These are phyloP conservation scores for Drosophila aff. DNA, from an alignment of 1,140 invertebrate species.

Conservation along the genomic window DNA sequence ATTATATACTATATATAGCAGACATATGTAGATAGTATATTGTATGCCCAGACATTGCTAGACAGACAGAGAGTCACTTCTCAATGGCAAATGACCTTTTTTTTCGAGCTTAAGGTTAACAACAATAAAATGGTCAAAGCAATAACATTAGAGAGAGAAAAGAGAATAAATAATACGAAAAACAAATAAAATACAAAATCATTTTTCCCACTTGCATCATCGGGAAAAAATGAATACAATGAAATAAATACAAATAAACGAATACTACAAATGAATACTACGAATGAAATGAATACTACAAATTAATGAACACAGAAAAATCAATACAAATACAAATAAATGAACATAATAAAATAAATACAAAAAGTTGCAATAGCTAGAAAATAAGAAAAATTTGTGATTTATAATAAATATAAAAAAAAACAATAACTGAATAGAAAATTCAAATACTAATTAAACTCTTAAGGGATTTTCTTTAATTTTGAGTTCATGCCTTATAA, in stretches of 20 bases:
- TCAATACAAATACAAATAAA: constrained; percentile 12
- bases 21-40: neutral
- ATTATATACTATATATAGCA: constrained; percentile 2
- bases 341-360: constrained; percentile 10
- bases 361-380: neutral
- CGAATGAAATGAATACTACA: constrained; percentile 5
- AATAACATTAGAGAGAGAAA: constrained; percentile 26
- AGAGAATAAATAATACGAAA: constrained; percentile 13
- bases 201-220: constrained; percentile 27
- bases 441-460: neutral
- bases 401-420: neutral
- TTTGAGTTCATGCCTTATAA: too few species aligned
- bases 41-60: constrained; percentile 19
- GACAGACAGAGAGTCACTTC: constrained; percentile 36
- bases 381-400: neutral
- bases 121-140: constrained; percentile 64
- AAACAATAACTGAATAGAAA: too few species aligned
- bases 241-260: neutral
- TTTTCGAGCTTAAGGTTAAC: constrained; percentile 79
- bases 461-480: too few species aligned
- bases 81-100: constrained; percentile 72
- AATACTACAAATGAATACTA: neutral
- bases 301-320: neutral
- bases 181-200: constrained; percentile 3
- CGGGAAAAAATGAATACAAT: constrained; percentile 18